A percentile compares a stretch with the other conserved stretches of the same genome.
Conservation (phyloP, 2,888 invertebrate species). For the Dysmachus trigonus region DNA sequence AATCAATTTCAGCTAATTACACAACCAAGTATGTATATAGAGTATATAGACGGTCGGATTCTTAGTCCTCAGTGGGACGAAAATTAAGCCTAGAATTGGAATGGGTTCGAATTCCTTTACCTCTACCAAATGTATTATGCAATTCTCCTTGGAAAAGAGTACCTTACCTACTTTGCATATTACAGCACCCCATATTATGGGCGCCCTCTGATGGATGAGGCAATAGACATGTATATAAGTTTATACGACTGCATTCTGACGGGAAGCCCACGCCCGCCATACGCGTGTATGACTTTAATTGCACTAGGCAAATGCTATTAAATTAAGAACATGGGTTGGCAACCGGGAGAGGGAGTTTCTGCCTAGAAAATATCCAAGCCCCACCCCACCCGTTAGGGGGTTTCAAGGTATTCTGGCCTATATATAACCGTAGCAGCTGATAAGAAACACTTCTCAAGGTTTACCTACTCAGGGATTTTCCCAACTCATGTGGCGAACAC, state of each 20-base stretch:
- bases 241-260: not conserved
- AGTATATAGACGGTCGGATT: not conserved
- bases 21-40: not conserved
- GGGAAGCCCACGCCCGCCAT: not conserved
- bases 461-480: not conserved
- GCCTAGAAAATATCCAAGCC: not conserved
- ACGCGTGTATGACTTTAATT: not conserved
- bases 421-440: not conserved
- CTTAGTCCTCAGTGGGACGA: not conserved
- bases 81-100: not conserved
- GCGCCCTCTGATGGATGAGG: not conserved
- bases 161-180: not conserved
- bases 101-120: not conserved
- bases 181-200: not conserved
- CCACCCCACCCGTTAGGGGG: not conserved
- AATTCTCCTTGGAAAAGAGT: not conserved
- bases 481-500: not conserved
- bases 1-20: not conserved
- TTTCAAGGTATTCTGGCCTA: not conserved
- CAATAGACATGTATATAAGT: not conserved
- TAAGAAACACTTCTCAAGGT: not conserved
- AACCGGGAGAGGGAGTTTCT: not conserved
- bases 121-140: not conserved
- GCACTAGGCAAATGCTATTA: not conserved
- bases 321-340: not conserved